Base-by-base conservation (phyloP, 2,888 invertebrate species). In the Epicampocera succincta region DNA sequence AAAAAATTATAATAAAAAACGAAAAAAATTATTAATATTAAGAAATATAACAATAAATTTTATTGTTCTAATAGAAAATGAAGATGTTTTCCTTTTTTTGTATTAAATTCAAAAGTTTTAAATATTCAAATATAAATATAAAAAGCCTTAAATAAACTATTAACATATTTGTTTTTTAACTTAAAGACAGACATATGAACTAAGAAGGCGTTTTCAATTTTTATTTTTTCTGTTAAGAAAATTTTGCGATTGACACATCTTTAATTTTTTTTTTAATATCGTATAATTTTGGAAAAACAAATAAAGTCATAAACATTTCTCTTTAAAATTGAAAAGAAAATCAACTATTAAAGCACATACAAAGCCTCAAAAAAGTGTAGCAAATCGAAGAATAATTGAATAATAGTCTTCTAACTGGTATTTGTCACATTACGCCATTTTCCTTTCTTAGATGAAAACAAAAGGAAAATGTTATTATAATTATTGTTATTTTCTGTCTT, bases 241-340 rank as follows among this genome's bases (percentile, higher is more conserved):
- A 76, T 86, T 78, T 89, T 89, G 88, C 89, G 87, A 87, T 89
- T 88, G 88, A 88, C 88, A 89, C 88, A 87, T 87, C 33, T 33
- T n/a, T 33, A 33, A 8, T 9, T 85, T 75, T 68, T 82, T 69
- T 66, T 73, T 63, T 71, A 42, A 46, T 84, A 83, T 33, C n/a
- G n/a, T n/a, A n/a, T n/a, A 58, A 76, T 46, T 73, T 73, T 12
- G 80, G 84, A 69, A 80, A 84, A 84, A 81, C 29, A 71, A 68
- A 80, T n/a, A 6, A 54, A 40, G 6, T 29, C 29, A 29, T 29
- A 21, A 15, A 29, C 44, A n/a, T 33, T 3, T 42, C n/a, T 44
- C 12, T n/a, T 46, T 38, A 56, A 50, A 38, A n/a, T 40, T 74
- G 66, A 74, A 83, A 78, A 80, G 1, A 25, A 25, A 25, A 33